phyloP scores from a whole-genome alignment of 2,888 invertebrate species.

The Eucera pruinosa region DNA sequence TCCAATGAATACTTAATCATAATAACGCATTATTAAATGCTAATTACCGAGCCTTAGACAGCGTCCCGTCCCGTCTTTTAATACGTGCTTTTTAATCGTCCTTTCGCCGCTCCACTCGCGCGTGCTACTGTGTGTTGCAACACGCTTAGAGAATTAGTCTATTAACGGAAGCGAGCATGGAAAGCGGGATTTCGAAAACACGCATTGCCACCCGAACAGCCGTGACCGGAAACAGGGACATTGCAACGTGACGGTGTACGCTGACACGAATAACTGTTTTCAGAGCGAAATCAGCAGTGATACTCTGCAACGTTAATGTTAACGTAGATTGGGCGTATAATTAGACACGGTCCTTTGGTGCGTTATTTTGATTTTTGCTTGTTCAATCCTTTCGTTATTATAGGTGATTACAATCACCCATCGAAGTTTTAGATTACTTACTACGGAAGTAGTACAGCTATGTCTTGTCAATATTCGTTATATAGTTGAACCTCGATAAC shows the following conservation, averaged over 20 bases:
- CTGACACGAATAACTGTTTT: conserved; percentile 41
- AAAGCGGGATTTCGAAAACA: conserved; percentile 31
- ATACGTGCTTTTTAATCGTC: conserved; percentile 29
- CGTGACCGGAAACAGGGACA: conserved; percentile 41
- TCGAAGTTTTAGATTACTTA: too few species aligned
- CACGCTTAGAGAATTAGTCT: conserved; percentile 30
- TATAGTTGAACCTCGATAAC: too few species aligned
- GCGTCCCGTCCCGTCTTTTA: background rate
- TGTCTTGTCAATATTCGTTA: too few species aligned
- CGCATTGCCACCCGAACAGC: conserved; percentile 13
- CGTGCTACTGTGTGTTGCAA: background rate
- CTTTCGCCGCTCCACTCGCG: background rate
- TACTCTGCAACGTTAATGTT: conserved; percentile 5
- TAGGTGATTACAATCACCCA: too few species aligned
- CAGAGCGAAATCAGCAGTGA: conserved; percentile 24
- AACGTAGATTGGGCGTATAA: background rate
- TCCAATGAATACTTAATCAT: background rate
- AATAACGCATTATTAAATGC: conserved; percentile 43
- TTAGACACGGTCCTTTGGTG: background rate
- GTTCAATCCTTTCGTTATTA: too few species aligned
- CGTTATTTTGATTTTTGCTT: background rate
- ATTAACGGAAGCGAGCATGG: conserved; percentile 29
- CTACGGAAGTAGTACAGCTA: too few species aligned
- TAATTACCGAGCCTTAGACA: conserved; percentile 23
- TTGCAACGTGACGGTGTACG: conserved; percentile 25